Evolutionary conservation across 1,140 invertebrate genomes (phyloP).

Genomic region (Arion vulgaris): DNA sequence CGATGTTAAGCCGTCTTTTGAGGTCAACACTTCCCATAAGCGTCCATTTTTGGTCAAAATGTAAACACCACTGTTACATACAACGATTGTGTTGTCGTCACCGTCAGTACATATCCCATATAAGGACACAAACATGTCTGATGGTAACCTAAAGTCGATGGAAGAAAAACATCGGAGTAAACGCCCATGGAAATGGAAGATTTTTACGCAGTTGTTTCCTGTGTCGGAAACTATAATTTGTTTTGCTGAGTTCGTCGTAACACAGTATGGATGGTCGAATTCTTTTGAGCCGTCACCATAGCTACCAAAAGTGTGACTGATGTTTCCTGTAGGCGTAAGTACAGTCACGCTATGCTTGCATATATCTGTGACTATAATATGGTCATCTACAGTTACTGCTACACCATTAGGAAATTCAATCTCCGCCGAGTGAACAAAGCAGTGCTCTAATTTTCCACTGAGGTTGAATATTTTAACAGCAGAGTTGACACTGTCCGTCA

Average conservation of each 20-base stretch:
- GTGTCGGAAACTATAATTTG: constrained; percentile 68
- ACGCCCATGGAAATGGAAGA: constrained; percentile 67
- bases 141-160: constrained; percentile 55
- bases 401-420: constrained; percentile 66
- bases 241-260: constrained; percentile 63
- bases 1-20: constrained; percentile 61
- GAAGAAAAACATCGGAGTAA: constrained; percentile 58
- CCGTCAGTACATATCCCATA: constrained; percentile 64
- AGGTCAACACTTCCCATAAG: constrained; percentile 65
- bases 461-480: constrained; percentile 64
- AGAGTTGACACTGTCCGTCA: constrained; percentile 69
- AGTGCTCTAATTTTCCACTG: constrained; percentile 48
- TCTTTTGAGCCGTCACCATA: constrained; percentile 61
- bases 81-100: constrained; percentile 65
- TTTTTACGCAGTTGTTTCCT: constrained; percentile 67
- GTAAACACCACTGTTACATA: constrained; percentile 64
- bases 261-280: constrained; percentile 68
- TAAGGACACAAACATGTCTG: constrained; percentile 59
- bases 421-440: constrained; percentile 42
- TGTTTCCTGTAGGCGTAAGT: constrained; percentile 50
- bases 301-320: constrained; percentile 58
- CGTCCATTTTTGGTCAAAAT: constrained; percentile 67
- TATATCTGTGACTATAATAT: constrained; percentile 63
- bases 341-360: constrained; percentile 64
- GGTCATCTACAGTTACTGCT: constrained; percentile 55